These are phyloP conservation scores for Tapera naevia DNA, from an alignment of 2,797 vertebrate genomes.

Conservation along the genomic window DNA sequence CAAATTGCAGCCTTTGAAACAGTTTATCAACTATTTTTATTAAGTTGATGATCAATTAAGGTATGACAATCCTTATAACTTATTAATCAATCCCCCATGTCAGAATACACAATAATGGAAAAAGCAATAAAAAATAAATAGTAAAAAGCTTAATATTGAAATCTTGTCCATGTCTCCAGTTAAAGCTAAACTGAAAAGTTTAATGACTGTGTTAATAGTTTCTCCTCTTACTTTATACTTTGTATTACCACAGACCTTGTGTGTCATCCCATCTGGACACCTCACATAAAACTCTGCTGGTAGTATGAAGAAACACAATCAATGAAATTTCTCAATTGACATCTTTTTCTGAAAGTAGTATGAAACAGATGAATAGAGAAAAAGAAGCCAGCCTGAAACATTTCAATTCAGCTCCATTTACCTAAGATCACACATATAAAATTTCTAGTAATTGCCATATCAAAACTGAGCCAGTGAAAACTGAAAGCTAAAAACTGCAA, in stretches of 20 bases:
- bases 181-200: neutral
- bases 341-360: neutral
- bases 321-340: neutral
- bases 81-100: neutral
- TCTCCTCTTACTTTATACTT: neutral
- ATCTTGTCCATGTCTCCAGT: neutral
- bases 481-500: neutral
- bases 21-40: neutral
- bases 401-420: neutral
- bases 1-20: neutral
- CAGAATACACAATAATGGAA: neutral
- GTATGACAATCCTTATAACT: neutral
- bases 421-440: neutral
- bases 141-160: neutral
- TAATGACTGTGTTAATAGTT: neutral
- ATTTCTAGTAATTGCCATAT: fast-evolving
- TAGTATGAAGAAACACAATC: neutral
- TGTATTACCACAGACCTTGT: neutral
- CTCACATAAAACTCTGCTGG: neutral
- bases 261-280: neutral
- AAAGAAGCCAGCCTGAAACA: neutral
- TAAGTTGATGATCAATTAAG: neutral
- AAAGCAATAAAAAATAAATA: neutral
- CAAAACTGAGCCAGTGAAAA: neutral
- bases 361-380: neutral